phyloP scores from a whole-genome alignment of 2,888 invertebrate genomes.

The Taphrorychus bicolor region DNA sequence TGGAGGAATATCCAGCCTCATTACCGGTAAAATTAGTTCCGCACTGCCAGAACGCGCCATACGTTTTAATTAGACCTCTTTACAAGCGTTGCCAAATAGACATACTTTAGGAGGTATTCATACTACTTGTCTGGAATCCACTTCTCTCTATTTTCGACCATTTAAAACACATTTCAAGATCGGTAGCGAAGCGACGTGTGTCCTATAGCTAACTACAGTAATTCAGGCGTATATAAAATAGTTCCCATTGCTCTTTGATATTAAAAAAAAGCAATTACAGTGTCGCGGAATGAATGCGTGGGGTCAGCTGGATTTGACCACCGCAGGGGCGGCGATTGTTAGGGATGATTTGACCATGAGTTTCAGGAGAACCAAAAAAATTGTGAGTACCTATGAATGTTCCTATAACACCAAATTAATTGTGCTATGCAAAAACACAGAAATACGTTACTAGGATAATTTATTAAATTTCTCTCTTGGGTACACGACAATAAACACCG shows the following conservation, averaged over 20 bases:
- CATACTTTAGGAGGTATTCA: constrained; percentile 31
- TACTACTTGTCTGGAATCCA: constrained; percentile 28
- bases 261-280: too few species aligned
- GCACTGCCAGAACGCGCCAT: constrained; percentile 18
- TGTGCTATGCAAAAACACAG: too few species aligned
- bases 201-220: background rate
- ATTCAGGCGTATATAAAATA: background rate
- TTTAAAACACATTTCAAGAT: constrained; percentile 44
- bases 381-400: constrained; percentile 51
- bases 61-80: constrained; percentile 27
- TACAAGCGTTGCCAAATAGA: constrained; percentile 29
- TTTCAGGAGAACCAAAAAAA: constrained; percentile 53
- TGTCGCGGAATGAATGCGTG: constrained; percentile 70
- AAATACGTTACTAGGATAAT: too few species aligned
- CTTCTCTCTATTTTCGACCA: constrained; percentile 32
- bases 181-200: background rate
- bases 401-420: too few species aligned
- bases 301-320: constrained; percentile 69
- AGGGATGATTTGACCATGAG: constrained; percentile 71
- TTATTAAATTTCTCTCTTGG: too few species aligned
- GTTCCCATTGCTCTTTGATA: background rate
- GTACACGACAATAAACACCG: too few species aligned
- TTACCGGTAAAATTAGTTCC: constrained; percentile 27
- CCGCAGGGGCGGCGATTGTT: constrained; percentile 68
- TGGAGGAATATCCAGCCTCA: background rate